These are phyloP conservation scores for Acrocyrtus sp. DNA, from an alignment of 2,888 invertebrate species.

Conservation along the genomic window DNA sequence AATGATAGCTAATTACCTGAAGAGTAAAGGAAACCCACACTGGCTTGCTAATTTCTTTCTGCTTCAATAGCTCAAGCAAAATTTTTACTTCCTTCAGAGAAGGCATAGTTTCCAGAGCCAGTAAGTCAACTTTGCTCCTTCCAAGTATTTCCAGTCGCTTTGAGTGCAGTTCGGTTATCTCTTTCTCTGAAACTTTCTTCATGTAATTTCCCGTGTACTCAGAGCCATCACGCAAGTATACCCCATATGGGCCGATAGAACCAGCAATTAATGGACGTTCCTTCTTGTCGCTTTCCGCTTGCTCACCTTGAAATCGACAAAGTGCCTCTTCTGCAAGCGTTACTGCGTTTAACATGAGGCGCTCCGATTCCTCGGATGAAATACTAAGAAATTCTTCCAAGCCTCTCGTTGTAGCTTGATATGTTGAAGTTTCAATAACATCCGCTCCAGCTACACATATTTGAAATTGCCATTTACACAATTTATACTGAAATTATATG, in stretches of 20 bases:
- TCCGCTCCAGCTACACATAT: conserved; percentile 81
- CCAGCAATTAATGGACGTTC: conserved; percentile 78
- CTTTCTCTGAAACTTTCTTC: conserved; percentile 73
- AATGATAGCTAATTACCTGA: conserved; percentile 77
- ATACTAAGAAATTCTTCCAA: conserved; percentile 80
- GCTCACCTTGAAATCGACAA: conserved; percentile 64
- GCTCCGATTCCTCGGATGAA: conserved; percentile 73
- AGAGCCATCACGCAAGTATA: conserved; percentile 88
- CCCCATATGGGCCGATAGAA: conserved; percentile 93
- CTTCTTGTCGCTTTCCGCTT: not conserved
- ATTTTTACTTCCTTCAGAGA: conserved; percentile 85
- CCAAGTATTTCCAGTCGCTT: conserved; percentile 82
- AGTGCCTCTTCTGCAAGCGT: conserved; percentile 79
- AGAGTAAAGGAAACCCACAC: conserved; percentile 92
- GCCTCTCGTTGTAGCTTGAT: conserved; percentile 85
- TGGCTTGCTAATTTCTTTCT: conserved; percentile 77
- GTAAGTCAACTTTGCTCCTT: conserved; percentile 82
- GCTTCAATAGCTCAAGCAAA: conserved; percentile 80
- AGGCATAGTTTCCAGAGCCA: conserved; percentile 94
- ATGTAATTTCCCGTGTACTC: conserved; percentile 92
- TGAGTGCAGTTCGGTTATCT: conserved; percentile 85
- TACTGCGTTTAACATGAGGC: conserved; percentile 80
- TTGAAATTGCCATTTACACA: not conserved
- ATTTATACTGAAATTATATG: not conserved
- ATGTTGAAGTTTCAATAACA: conserved; percentile 87